These are phyloP conservation scores for Physocephala rufipes DNA, from an alignment of 2,888 invertebrate genomes.

Conservation along the genomic window DNA sequence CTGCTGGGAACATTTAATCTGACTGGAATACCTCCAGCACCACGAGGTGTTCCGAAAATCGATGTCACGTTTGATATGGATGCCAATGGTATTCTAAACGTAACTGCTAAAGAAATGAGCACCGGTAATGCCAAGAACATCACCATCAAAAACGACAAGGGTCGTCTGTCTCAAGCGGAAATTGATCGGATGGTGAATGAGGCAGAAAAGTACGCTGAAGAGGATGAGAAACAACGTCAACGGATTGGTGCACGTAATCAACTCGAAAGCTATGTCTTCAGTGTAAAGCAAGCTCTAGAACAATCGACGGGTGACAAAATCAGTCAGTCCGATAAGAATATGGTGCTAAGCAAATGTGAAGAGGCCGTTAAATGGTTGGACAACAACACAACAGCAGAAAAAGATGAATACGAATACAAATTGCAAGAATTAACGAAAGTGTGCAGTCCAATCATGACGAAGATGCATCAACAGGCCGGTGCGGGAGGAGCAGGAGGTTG, in stretches of 20 bases:
- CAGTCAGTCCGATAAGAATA: conserved; percentile 75
- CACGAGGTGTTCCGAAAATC: conserved; percentile 84
- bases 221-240: conserved; percentile 76
- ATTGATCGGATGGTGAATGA: conserved; percentile 81
- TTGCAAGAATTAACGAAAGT: conserved; percentile 59
- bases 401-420: conserved; percentile 75
- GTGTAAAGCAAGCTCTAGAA: conserved; percentile 75
- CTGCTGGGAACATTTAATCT: conserved; percentile 94
- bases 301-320: conserved; percentile 72
- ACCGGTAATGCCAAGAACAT: conserved; percentile 77
- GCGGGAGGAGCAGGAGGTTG: conserved; percentile 70
- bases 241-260: conserved; percentile 77
- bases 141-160: conserved; percentile 83
- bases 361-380: conserved; percentile 81
- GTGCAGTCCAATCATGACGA: conserved; percentile 68
- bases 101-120: conserved; percentile 77
- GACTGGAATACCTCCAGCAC: conserved; percentile 92
- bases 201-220: conserved; percentile 76
- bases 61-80: conserved; percentile 84
- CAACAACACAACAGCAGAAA: conserved; percentile 77
- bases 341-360: conserved; percentile 71
- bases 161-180: conserved; percentile 79
- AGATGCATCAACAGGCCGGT: conserved; percentile 53
- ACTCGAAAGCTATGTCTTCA: conserved; percentile 76
- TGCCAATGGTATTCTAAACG: conserved; percentile 93